Evolutionary conservation across 2,888 invertebrate genomes (phyloP).

Genomic region (Apotomis betuletana): DNA sequence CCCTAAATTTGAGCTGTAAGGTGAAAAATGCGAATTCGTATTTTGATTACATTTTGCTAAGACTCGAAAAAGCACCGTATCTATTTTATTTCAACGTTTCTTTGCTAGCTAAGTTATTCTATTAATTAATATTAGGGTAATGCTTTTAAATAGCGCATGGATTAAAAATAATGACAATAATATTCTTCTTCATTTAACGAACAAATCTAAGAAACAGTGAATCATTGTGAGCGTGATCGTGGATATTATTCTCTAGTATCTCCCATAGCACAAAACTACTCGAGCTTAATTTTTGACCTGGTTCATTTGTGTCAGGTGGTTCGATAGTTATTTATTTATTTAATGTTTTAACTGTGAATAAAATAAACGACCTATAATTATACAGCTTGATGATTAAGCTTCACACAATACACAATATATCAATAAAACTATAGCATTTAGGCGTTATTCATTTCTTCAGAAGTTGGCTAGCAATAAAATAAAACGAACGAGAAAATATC

Average conservation of each 20-base stretch:
- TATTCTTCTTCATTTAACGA: neutral
- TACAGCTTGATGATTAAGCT: too few relatives aligned
- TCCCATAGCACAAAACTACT: too few relatives aligned
- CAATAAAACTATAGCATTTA: too few relatives aligned
- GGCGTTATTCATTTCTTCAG: neutral
- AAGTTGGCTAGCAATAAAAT: slow-evolving; percentile 4
- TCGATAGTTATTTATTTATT: too few relatives aligned
- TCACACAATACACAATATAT: too few relatives aligned
- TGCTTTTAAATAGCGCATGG: neutral
- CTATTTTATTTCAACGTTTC: slow-evolving; percentile 26
- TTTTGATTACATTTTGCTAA: slow-evolving; percentile 22
- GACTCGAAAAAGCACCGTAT: slow-evolving; percentile 22
- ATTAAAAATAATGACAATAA: neutral
- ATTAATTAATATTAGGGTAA: slow-evolving; percentile 11
- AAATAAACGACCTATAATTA: too few relatives aligned
- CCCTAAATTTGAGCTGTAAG: neutral
- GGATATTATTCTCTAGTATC: too few relatives aligned
- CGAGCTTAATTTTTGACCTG: too few relatives aligned
- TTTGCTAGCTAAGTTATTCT: neutral
- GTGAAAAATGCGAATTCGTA: neutral
- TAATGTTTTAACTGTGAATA: too few relatives aligned
- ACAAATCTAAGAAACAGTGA: too few relatives aligned
- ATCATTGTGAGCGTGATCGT: too few relatives aligned
- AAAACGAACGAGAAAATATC: slow-evolving; percentile 6
- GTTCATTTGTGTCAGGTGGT: too few relatives aligned